Conservation (phyloP, 2,888 invertebrate species). For the Pandemis corylana region DNA sequence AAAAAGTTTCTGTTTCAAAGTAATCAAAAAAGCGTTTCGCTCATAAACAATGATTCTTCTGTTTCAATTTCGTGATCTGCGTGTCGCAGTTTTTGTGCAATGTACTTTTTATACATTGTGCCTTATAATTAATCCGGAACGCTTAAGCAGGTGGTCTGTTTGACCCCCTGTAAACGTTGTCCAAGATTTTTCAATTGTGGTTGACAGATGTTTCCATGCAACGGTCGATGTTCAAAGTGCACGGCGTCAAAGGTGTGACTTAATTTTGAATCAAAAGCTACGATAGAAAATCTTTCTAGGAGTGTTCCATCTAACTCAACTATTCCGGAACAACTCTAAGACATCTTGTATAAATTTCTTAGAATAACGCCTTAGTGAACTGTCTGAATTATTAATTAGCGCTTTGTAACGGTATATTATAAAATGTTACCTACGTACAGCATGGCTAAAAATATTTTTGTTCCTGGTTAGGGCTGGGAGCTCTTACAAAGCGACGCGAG, state of each 20-base stretch:
- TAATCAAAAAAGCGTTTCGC: constrained; percentile 36
- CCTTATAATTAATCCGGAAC: too few species aligned
- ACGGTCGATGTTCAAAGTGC: too few species aligned
- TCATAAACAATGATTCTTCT: constrained; percentile 36
- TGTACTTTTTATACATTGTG: neutral
- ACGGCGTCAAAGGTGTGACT: too few species aligned
- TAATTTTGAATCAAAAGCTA: too few species aligned
- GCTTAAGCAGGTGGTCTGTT: too few species aligned
- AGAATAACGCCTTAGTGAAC: constrained; percentile 7
- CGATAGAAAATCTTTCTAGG: too few species aligned
- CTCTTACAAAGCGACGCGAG: constrained; percentile 25
- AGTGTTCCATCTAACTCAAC: too few species aligned
- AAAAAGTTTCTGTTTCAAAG: constrained; percentile 38
- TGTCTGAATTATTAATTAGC: constrained; percentile 26
- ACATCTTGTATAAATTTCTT: neutral
- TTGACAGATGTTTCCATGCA: too few species aligned
- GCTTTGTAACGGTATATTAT: neutral
- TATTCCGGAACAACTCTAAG: too few species aligned
- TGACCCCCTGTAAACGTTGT: too few species aligned
- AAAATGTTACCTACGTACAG: neutral
- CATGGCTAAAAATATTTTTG: constrained; percentile 39
- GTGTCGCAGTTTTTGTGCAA: neutral
- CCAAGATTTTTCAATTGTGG: too few species aligned
- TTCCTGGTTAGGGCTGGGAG: constrained; percentile 8
- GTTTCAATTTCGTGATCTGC: constrained; percentile 22